A percentile compares a stretch with the other conserved stretches of the same genome.
Conservation (phyloP, 1,140 invertebrate species). For the Lepidurus apus region DNA sequence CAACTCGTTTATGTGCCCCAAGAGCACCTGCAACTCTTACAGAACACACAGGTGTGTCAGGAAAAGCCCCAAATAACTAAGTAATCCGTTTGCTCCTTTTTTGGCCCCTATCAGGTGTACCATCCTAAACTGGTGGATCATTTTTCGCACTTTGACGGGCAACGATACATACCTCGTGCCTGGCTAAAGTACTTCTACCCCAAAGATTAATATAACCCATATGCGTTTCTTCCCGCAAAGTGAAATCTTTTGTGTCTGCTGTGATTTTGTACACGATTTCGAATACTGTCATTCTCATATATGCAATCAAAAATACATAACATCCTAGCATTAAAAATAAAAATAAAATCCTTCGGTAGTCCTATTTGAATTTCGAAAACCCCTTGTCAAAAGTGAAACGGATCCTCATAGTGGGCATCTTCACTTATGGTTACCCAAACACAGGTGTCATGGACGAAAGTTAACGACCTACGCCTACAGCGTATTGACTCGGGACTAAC, state of each 20-base stretch:
- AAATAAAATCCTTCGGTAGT: background rate
- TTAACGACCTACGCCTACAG: conserved; percentile 21
- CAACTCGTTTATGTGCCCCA: background rate
- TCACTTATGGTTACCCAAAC: conserved; percentile 2
- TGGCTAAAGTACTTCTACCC: conserved; percentile 10
- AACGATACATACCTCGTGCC: background rate
- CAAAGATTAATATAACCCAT: background rate
- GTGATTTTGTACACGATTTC: background rate
- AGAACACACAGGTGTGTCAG: background rate
- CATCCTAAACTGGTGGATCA: background rate
- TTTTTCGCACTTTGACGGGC: background rate
- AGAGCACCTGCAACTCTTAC: background rate
- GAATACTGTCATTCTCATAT: background rate
- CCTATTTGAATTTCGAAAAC: background rate
- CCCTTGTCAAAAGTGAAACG: background rate
- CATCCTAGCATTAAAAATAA: too few species aligned
- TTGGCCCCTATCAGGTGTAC: background rate
- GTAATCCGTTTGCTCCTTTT: background rate
- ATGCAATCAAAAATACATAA: too few species aligned
- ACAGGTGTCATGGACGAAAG: background rate
- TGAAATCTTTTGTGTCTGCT: background rate
- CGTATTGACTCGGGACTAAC: background rate
- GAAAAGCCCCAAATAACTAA: background rate
- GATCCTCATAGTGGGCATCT: background rate
- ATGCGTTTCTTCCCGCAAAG: background rate